Base-by-base conservation (phyloP, 92 coral and sea anemone genomes). In the Zoanthus sociatus region DNA sequence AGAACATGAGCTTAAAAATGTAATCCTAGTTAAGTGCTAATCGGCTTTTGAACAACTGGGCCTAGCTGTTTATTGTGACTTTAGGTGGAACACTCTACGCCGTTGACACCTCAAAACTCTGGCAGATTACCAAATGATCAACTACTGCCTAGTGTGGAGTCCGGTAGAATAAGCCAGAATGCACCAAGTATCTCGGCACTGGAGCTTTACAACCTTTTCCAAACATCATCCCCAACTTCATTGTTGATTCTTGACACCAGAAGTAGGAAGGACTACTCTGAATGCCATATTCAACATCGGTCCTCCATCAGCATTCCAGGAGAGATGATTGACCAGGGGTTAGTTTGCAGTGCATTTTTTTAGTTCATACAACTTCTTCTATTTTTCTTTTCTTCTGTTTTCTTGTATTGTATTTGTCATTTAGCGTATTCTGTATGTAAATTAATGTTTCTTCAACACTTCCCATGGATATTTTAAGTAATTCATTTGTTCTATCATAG, bases 301-400 rank as follows among this genome's bases (percentile, higher is more conserved):
- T 91, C 93, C 7, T 93, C 98, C 83, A 94, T 96, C 51, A 96
- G 88, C 78, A 91, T 96, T n/a, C 98, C 98, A 12, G 94, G 88
- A 42, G 98, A 96, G 77, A 82, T 94, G 72, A 71, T 96, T 45
- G 95, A 96, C 81, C 90, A 89, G 83, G 95, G 98, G 98, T 96
- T 88, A 73, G 90, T 53, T 60, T 5, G 32, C 26, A 9, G 47
- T 73, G 46, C 16, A 74, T 47, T n/a, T 33, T 51, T 30, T 68
- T 42, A 16, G 33, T 16, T 7, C 55, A 5, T 11, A 7, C 1
- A 11, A 11, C 69, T 7, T 10, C 8, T 63, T 16, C 18, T 1
- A 16, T 3, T 63, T 63, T 63, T 17, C 4, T 10, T 63, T 63
- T 37, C 4, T 37, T 37, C 2, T 37, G 42, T 37, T 37, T 37